These are phyloP conservation scores for Cirrhinus mrigala DNA, from an alignment of 2,797 vertebrate species.

Conservation along the genomic window DNA sequence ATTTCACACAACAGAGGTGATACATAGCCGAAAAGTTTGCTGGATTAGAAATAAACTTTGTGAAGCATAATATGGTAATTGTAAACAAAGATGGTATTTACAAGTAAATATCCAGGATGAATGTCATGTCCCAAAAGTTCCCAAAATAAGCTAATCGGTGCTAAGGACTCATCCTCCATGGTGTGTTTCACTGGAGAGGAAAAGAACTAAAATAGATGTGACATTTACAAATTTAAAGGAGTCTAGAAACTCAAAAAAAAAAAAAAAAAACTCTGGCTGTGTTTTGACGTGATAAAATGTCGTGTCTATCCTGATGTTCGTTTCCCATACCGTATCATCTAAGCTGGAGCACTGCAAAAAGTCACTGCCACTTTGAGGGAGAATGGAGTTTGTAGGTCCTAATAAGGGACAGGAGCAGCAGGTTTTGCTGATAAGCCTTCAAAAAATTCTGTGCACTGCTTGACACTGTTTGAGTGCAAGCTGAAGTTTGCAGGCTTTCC, in stretches of 20 bases:
- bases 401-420: conserved; percentile 34
- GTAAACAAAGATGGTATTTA: conserved; percentile 40
- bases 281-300: conserved; percentile 18
- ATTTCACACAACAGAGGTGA: conserved; percentile 62
- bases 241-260: conserved; percentile 3
- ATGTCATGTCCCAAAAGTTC: conserved; percentile 3
- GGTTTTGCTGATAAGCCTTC: conserved; percentile 48
- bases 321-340: conserved; percentile 27
- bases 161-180: conserved; percentile 23
- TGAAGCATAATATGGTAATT: conserved; percentile 8
- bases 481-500: conserved; percentile 42
- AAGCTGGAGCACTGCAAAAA: conserved; percentile 36
- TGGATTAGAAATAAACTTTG: conserved; percentile 23
- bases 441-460: conserved; percentile 13
- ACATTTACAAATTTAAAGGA: conserved; percentile 15
- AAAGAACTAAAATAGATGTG: neutral
- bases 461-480: conserved; percentile 24
- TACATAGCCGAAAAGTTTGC: conserved; percentile 33
- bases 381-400: conserved; percentile 18
- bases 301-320: conserved; percentile 37
- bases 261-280: neutral
- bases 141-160: neutral
- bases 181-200: neutral
- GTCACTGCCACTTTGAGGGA: conserved; percentile 29
- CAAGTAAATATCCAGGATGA: conserved; percentile 23